A percentile compares a stretch with the other conserved stretches of the same genome.
Conservation (phyloP, 2,888 invertebrate species). For the Sericinus montela region DNA sequence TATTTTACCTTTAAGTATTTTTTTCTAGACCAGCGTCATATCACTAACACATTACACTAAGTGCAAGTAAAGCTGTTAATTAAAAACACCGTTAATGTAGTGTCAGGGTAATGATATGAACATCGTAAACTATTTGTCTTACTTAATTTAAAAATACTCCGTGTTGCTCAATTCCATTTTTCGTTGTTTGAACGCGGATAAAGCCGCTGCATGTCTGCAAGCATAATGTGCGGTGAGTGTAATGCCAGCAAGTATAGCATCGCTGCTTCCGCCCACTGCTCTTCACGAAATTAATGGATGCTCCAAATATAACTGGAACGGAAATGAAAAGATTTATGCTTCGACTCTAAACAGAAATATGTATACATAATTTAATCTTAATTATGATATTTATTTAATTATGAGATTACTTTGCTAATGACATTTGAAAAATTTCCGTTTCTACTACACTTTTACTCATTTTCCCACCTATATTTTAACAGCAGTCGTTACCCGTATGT, state of each 20-base stretch:
- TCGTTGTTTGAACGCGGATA: constrained; percentile 13
- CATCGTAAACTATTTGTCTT: constrained; percentile 6
- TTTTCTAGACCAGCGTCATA: too few species aligned
- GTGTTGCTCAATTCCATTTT: constrained; percentile 6
- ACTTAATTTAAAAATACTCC: neutral
- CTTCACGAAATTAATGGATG: constrained; percentile 56
- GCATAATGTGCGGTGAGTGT: constrained; percentile 15
- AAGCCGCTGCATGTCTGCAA: constrained; percentile 12
- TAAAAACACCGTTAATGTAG: too few species aligned
- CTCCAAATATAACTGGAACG: constrained; percentile 49
- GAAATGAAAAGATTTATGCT: constrained; percentile 24
- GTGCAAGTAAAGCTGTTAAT: too few species aligned
- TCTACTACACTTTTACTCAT: too few species aligned
- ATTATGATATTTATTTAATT: neutral
- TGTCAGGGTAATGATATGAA: neutral
- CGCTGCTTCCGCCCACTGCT: constrained; percentile 34
- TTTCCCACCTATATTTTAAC: too few species aligned
- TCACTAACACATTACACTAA: too few species aligned
- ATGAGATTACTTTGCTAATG: too few species aligned
- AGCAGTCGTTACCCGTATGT: too few species aligned
- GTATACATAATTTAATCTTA: constrained; percentile 7
- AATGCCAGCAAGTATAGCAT: constrained; percentile 14
- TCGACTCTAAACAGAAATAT: constrained; percentile 13
- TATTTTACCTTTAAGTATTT: too few species aligned
- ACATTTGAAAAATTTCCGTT: too few species aligned